phyloP scores from a whole-genome alignment of 1,140 invertebrate species.

The Babylonia areolata region DNA sequence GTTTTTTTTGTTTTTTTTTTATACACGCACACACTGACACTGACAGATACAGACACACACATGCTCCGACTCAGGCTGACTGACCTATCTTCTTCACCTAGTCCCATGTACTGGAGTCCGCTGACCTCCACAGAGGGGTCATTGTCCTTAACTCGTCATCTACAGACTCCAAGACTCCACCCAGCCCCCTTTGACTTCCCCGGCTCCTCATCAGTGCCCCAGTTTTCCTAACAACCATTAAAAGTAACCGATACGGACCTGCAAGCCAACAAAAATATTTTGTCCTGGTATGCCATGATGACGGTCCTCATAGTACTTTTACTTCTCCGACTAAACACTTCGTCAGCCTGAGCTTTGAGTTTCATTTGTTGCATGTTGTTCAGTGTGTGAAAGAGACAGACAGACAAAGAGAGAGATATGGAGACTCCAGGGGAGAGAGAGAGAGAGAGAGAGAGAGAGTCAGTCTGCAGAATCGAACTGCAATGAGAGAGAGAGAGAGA shows the following conservation, averaged over 20 bases:
- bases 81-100: neutral
- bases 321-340: too few relatives aligned
- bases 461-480: neutral
- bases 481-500: neutral
- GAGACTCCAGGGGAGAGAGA: too few relatives aligned
- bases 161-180: neutral
- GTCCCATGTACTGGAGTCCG: neutral
- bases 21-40: too few relatives aligned
- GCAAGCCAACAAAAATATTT: neutral
- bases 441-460: neutral
- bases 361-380: neutral
- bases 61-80: neutral
- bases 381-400: neutral
- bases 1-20: too few relatives aligned
- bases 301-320: too few relatives aligned
- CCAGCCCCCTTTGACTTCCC: neutral
- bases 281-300: neutral
- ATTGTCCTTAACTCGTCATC: too few relatives aligned
- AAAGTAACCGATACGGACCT: neutral
- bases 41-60: conserved; percentile 27
- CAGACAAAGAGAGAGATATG: too few relatives aligned
- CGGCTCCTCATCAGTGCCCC: too few relatives aligned
- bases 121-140: neutral
- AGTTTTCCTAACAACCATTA: neutral
- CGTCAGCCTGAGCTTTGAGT: neutral